Evolutionary conservation across 2,797 vertebrate genomes (phyloP).

Genomic region (Coluber constrictor): DNA sequence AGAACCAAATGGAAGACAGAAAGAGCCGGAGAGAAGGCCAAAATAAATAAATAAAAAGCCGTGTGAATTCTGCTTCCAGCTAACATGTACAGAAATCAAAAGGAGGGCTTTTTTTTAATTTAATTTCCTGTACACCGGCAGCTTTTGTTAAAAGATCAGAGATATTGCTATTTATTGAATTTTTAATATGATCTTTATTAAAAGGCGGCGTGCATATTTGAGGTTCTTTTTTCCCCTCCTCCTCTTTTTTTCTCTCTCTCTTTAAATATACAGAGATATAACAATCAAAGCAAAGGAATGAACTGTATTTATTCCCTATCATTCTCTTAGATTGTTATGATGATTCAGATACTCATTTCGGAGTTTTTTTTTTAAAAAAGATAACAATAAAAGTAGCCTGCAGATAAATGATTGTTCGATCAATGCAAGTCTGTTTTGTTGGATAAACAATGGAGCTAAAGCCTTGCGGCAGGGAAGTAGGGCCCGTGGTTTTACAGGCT

Average conservation of each 20-base stretch:
- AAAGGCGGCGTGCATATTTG: constrained; percentile 77
- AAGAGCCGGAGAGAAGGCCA: constrained; percentile 35
- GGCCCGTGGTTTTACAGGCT: background rate
- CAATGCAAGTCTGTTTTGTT: constrained; percentile 32
- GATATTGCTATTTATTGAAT: constrained; percentile 84
- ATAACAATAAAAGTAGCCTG: constrained; percentile 22
- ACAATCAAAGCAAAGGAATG: constrained; percentile 74
- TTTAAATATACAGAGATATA: constrained; percentile 69
- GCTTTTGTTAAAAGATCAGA: constrained; percentile 84
- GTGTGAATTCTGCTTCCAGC: constrained; percentile 76
- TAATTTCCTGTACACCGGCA: constrained; percentile 84
- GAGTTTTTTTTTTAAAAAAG: constrained; percentile 59
- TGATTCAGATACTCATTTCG: constrained; percentile 40
- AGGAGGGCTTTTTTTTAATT: constrained; percentile 70
- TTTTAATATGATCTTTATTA: constrained; percentile 86
- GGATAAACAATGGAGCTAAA: constrained; percentile 43
- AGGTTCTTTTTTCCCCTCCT: constrained; percentile 35
- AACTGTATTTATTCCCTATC: constrained; percentile 67
- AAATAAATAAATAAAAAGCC: constrained; percentile 56
- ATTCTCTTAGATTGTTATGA: constrained; percentile 55
- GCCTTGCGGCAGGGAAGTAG: background rate
- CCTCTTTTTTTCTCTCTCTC: background rate
- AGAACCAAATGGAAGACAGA: constrained; percentile 38
- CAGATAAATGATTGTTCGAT: constrained; percentile 37
- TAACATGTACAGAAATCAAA: constrained; percentile 81